A percentile compares a stretch with the other conserved stretches of the same genome.
phyloP scores from a whole-genome alignment of 2,888 invertebrate genomes.

The Rhorus exstirpatorius region DNA sequence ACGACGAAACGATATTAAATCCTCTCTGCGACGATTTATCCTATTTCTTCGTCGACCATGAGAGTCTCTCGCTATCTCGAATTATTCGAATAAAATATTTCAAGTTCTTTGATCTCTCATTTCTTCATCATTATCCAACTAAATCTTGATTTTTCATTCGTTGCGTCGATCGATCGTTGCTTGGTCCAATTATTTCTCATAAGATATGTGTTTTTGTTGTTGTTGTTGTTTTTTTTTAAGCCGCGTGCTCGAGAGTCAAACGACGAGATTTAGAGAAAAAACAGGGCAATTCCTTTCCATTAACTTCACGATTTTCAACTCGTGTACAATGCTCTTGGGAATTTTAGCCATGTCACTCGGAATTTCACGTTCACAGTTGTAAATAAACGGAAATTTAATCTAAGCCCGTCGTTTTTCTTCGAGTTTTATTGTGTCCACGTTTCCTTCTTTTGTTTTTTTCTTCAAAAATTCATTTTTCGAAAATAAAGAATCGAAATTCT shows the following conservation, averaged over 20 bases:
- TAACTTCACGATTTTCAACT: not conserved
- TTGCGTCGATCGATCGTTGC: not conserved
- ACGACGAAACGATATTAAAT: conserved; percentile 43
- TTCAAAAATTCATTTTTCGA: not conserved
- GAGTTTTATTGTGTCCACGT: no score
- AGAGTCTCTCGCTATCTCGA: not conserved
- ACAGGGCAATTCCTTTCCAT: not conserved
- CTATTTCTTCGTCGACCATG: not conserved
- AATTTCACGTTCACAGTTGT: no score
- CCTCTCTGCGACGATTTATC: conserved; percentile 44
- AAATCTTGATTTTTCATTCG: conserved; percentile 19
- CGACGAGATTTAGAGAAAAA: not conserved
- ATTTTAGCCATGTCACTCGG: not conserved
- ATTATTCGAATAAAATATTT: conserved; percentile 33
- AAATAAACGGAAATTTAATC: no score
- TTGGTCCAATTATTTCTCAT: conserved; percentile 39
- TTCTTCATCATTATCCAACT: conserved; percentile 9
- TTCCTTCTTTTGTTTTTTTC: not conserved
- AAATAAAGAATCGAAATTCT: not conserved
- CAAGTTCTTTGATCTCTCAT: not conserved
- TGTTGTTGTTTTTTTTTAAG: not conserved
- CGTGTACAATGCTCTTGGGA: not conserved
- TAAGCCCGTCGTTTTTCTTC: no score
- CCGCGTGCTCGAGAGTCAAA: not conserved
- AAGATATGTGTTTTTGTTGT: conserved; percentile 27